Conservation (phyloP, 2,888 invertebrate genomes). For the Standfussiana lucernea region DNA sequence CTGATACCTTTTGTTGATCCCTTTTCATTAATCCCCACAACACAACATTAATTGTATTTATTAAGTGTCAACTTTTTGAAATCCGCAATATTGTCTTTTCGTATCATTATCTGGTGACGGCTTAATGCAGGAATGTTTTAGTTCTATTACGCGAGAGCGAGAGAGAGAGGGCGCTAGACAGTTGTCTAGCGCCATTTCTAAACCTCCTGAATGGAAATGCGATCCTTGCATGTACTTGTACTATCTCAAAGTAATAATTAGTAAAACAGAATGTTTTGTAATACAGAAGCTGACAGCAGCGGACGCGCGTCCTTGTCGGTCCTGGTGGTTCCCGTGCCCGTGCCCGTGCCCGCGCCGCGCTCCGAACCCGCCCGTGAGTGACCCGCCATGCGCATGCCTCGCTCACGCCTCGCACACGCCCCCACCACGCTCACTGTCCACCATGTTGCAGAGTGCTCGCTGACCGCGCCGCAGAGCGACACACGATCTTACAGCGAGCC, state of each 20-base stretch:
- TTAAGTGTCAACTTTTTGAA: neutral
- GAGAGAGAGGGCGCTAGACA: too few relatives aligned
- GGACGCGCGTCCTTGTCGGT: constrained; percentile 67
- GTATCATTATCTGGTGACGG: too few relatives aligned
- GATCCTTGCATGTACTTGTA: neutral
- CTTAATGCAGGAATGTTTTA: too few relatives aligned
- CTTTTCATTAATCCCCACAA: neutral
- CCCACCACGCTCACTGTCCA: neutral
- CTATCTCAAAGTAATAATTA: neutral
- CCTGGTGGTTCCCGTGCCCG: constrained; percentile 76
- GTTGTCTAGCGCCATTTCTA: too few relatives aligned
- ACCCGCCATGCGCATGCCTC: neutral
- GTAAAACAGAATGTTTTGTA: neutral
- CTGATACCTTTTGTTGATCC: neutral
- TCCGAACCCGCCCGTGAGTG: constrained; percentile 28
- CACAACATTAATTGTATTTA: neutral
- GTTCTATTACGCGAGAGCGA: too few relatives aligned
- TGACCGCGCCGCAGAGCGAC: neutral
- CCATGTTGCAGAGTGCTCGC: constrained; percentile 42
- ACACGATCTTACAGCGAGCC: neutral
- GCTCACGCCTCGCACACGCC: neutral
- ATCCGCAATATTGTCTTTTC: neutral
- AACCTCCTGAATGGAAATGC: neutral
- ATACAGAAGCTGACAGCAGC: constrained; percentile 53
- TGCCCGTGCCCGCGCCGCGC: constrained; percentile 59